Base-by-base conservation (phyloP, 2,888 invertebrate species). In the Agonum fuliginosum region DNA sequence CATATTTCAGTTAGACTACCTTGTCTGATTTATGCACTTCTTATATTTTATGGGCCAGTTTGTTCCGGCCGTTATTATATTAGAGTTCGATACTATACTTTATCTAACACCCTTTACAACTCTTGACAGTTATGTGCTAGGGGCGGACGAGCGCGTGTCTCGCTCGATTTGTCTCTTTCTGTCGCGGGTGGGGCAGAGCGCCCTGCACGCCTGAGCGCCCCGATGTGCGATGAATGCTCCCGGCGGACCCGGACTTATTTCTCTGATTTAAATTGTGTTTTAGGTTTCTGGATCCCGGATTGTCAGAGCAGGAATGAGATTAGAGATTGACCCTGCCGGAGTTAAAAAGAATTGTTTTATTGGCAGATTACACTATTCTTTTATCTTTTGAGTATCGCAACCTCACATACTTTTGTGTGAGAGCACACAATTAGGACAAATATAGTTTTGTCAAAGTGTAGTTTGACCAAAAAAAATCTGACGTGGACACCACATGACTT, bases 11-110 rank as follows among this genome's bases (percentile, higher is more conserved):
- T 30, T 17, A 74, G 14, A 12, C 30, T 51, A 46, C 51, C 71
- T 71, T 30, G 51, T 3, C 89, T 90, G 91, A 91, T 90, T 90
- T 91, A 90, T 90, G 88, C 88, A 87, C 88, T 89, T 88, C 89
- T 88, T 89, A 90, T 90, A 90, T 89, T 90, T 91, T 91, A 91
- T 90, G 89, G 90, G 88, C 88, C 87, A 89, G 90, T 90, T 90
- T 90, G 90, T 90, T 90, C 90, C 89, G 89, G 88, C 89, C 89
- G 89, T 90, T 90, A 90, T 90, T 90, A 90, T 90, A 90, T 90
- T 90, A 90, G 89, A 89, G 89, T 88, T 86, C 88, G 87, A 88
- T 89, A 87, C 88, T 88, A 87, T 88, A 84, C 83, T 83, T 83
- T 83, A 83, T 83, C 83, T 82, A 81, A 83, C 84, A 82, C 83